Evolutionary conservation across 1,140 invertebrate genomes (phyloP), one percentile per base, ranked within the genome.

Genomic region (Drosophila setifemur): DNA sequence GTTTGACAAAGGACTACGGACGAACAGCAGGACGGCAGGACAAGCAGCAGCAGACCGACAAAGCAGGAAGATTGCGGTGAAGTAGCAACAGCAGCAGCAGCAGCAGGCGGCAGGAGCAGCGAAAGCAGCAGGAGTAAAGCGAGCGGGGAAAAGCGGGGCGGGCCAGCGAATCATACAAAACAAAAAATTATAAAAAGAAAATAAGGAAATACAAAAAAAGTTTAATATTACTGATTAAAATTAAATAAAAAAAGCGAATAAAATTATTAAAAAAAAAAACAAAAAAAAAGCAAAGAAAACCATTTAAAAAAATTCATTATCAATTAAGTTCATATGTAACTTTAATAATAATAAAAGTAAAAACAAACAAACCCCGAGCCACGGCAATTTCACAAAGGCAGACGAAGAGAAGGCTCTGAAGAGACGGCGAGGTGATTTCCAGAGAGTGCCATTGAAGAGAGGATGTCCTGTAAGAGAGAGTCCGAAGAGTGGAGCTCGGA

Each of bases 261-360:
- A 72, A 72, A 72, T 55, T 77, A 85, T 78, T 63, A 63, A 69
- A 83, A 83, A 83, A 81, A 61, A 64, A 33, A 49, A 43, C 23
- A 61, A 44, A 21, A 18, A 16, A 40, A 53, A 26, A 40, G 21
- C 57, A 21, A 63, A 53, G 52, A 42, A 78, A 68, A 58, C 49
- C 45, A 47, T 74, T 74, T 74, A 63, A 74, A 85, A 75, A 69
- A 76, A 77, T 70, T 70, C 81, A 74, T 86, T 85, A 85, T 79
- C 74, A 75, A 81, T 86, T 85, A 86, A 85, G 81, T 85, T 86
- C 81, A 85, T 85, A 85, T 86, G 75, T 86, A 76, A 86, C 81
- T 86, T 86, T 86, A 86, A 86, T 81, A 86, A 86, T 76, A 86
- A 87, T 87, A 81, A 81, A 86, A 76, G 40, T 12, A 75, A 69